Evolutionary conservation across 2,113 vertebrate species (phyloP), one percentile per base, ranked within the genome.

Genomic region (Periophthalmodon schlosseri): DNA sequence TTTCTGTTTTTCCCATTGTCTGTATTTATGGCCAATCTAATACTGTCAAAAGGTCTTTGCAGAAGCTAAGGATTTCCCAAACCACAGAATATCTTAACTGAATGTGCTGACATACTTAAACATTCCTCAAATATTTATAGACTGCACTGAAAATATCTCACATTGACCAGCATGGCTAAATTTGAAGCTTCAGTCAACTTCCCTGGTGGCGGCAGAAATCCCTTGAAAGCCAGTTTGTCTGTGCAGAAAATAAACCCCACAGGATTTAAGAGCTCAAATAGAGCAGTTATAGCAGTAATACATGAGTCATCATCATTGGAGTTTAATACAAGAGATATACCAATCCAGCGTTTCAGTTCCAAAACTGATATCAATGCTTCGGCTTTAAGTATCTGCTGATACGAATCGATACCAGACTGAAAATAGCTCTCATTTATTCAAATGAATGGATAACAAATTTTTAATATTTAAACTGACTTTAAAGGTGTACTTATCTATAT

Each of bases 271-370:
- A 75, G 74, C 36, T 68, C 57, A 84, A 77, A 83, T 78, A 75
- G 65, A 78, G 46, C 60, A 65, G 65, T 74, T 52, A 44, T 44
- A 44, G 39, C 39, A 69, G 65, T 36, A 73, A 81, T 76, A 60
- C 72, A 64, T 84, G 83, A 91, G 69, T 89, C 88, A 89, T 87
- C 86, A 82, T 79, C 67, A 28, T 60, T 23, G 75, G 82, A 80
- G 77, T 74, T 67, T 75, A 72, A 58, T 36, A 24, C 24, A 73
- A 74, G 56, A 72, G 52, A 63, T 46, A 23, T 20, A 56, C 52
- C 20, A 56, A 56, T 56, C 52, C 52, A 21, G 52, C 7, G 2
- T 56, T 56, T 56, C 52, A 54, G 14, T 46, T 46, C 11, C 11
- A 50, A 50, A 3, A 18, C 14, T 18, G 16, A 50, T 50, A 3